phyloP scores from a whole-genome alignment of 2,888 invertebrate species.

The Callimorpha dominula region DNA sequence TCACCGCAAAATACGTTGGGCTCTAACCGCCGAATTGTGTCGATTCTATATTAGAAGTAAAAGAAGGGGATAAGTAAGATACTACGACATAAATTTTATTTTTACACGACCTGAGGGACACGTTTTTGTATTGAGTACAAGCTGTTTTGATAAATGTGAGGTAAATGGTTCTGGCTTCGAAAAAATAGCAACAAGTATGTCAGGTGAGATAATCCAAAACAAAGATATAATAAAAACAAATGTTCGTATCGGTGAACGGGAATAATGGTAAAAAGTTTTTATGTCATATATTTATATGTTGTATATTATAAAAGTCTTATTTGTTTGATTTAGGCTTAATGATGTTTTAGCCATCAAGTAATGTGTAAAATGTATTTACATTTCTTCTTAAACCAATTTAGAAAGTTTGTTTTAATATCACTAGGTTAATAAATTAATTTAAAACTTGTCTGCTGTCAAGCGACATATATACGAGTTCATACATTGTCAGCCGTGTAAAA shows the following conservation, averaged over 20 bases:
- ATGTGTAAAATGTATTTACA: neutral
- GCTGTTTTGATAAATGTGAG: constrained; percentile 21
- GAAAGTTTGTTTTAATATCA: too few relatives aligned
- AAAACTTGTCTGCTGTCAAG: too few relatives aligned
- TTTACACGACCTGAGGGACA: constrained; percentile 40
- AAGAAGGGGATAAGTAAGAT: constrained; percentile 31
- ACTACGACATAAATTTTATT: constrained; percentile 49
- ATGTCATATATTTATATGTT: neutral
- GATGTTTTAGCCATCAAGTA: neutral
- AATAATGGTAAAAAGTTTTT: constrained; percentile 1
- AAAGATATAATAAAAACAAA: constrained; percentile 1
- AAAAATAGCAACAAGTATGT: constrained; percentile 15
- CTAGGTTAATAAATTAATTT: too few relatives aligned
- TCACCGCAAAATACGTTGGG: constrained; percentile 43
- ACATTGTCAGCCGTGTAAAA: too few relatives aligned
- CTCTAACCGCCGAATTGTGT: constrained; percentile 36
- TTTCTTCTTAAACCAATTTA: too few relatives aligned
- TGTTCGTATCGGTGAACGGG: neutral
- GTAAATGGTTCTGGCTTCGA: constrained; percentile 11
- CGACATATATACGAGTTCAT: too few relatives aligned
- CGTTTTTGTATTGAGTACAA: constrained; percentile 13
- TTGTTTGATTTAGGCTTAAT: neutral
- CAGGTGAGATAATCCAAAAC: constrained; percentile 4
- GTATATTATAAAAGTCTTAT: neutral
- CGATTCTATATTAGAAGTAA: constrained; percentile 30